Evolutionary conservation across 1,140 invertebrate genomes (phyloP), one percentile per base, ranked within the genome.

Genomic region (Muscidifurax raptorellus): DNA sequence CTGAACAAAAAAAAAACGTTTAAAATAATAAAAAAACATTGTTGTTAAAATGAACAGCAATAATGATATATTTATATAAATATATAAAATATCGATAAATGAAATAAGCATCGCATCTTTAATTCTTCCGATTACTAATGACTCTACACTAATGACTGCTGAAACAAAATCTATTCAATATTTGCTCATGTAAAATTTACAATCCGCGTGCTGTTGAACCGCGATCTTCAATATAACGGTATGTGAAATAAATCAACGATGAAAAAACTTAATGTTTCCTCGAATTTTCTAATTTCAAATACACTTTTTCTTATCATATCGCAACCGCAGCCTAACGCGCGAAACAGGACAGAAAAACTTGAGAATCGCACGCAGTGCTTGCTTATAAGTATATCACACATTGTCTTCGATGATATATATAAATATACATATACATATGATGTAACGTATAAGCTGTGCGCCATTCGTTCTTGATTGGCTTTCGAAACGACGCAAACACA

Each of bases 211-310:
- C n/a, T n/a, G n/a, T n/a, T n/a, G n/a, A n/a, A n/a, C n/a, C n/a
- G n/a, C n/a, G n/a, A n/a, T n/a, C 36, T 40, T 9, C 36, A 9
- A 40, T 40, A 9, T 40, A 6, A 40, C 36, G 5, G 7, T 40
- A 12, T 40, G 1, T 10, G 36, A 40, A 40, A 40, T 40, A 10
- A 40, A 40, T 40, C 36, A 12, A 40, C 36, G 36, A 40, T 32
- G 5, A 40, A 47, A 18, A 9, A 47, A 47, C 44, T 47, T 2
- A 18, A 47, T 3, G 15, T 47, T 18, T 10, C 44, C 15, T 3
- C 10, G 13, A 64, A 64, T 80, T 40, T 79, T 79, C 64, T 80
- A 80, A 80, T 80, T 80, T 80, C 25, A 69, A 80, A 67, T 27
- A 67, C 27, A 67, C 64, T 79, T 79, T 79, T 69, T 80, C 32